Conservation (phyloP, 2,113 vertebrate genomes). For the Tragelaphus scriptus region DNA sequence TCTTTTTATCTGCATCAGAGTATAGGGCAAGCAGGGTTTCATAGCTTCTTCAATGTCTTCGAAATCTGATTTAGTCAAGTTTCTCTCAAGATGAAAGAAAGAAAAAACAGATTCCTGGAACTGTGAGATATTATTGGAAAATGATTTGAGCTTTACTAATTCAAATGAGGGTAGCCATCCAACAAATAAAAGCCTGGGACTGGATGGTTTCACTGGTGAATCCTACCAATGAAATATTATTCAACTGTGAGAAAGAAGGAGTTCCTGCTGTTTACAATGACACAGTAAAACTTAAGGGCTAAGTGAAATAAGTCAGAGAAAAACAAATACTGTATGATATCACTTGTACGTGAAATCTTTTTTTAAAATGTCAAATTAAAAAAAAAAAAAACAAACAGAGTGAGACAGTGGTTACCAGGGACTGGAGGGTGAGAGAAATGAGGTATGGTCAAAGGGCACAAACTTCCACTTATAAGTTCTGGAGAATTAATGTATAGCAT, state of each 20-base stretch:
- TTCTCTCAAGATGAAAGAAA: neutral
- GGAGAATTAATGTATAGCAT: neutral
- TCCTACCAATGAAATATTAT: neutral
- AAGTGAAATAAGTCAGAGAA: neutral
- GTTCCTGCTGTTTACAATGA: neutral
- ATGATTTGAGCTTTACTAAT: neutral
- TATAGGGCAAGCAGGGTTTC: neutral
- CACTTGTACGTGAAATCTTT: neutral
- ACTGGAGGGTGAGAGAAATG: neutral
- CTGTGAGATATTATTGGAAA: neutral
- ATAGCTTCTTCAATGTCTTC: neutral
- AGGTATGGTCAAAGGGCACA: neutral
- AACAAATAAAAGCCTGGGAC: neutral
- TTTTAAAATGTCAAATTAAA: neutral
- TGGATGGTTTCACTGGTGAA: neutral
- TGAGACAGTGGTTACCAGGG: neutral
- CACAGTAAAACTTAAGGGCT: neutral
- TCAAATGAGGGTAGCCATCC: neutral
- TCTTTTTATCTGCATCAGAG: neutral
- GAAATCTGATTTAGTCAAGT: neutral
- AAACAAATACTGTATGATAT: neutral
- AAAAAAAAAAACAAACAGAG: neutral
- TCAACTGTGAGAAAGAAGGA: neutral
- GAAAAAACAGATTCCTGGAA: neutral
- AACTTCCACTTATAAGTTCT: neutral